These are phyloP conservation scores for Sternarchorhynchus goeldii DNA, from an alignment of 2,797 vertebrate genomes.

Conservation along the genomic window DNA sequence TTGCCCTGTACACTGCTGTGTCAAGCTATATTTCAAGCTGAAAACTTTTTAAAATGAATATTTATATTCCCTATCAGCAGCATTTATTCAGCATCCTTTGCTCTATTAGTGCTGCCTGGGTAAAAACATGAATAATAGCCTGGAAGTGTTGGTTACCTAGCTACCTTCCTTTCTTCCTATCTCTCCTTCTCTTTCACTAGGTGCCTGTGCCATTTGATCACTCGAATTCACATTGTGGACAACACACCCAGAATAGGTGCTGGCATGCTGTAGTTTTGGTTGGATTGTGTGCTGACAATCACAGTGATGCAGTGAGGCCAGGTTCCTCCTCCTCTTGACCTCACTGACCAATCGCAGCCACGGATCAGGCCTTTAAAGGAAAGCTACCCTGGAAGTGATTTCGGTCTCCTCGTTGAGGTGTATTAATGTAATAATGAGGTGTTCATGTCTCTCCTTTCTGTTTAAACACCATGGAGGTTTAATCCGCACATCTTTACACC, in stretches of 20 bases:
- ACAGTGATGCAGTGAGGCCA: constrained; percentile 21
- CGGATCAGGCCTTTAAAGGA: constrained; percentile 12
- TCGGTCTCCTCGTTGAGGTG: constrained; percentile 42
- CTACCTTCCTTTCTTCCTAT: too few relatives aligned
- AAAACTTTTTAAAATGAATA: background rate
- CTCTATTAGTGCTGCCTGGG: background rate
- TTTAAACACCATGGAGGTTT: constrained; percentile 34
- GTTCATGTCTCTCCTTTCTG: constrained; percentile 21
- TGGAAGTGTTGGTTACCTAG: background rate
- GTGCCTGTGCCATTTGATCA: constrained; percentile 7
- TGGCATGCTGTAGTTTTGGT: constrained; percentile 21
- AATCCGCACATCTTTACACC: constrained; percentile 40
- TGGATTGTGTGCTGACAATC: constrained; percentile 19
- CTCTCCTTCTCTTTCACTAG: background rate
- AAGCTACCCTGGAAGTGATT: constrained; percentile 25
- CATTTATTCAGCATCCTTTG: background rate
- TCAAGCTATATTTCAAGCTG: background rate
- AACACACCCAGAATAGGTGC: constrained; percentile 25
- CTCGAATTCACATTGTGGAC: constrained; percentile 8
- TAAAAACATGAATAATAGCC: background rate
- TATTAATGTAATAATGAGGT: constrained; percentile 44
- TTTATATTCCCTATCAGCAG: background rate
- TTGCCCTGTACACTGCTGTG: too few relatives aligned
- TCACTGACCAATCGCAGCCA: constrained; percentile 36
- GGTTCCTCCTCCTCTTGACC: constrained; percentile 5